Evolutionary conservation across 2,888 invertebrate species (phyloP).

Genomic region (Coenonympha arcania): DNA sequence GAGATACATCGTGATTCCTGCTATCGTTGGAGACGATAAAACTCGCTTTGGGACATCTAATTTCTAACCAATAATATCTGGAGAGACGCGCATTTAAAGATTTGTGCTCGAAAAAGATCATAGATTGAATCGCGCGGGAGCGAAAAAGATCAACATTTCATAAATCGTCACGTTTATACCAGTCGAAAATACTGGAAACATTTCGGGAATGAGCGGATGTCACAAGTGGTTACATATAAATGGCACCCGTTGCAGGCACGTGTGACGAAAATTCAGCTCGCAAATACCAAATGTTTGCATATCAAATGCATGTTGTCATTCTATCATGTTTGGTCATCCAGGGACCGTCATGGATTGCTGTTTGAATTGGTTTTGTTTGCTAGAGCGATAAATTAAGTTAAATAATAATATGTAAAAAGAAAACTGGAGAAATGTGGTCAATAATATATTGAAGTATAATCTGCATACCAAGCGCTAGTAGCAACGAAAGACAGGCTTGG

Average conservation of each 20-base stretch:
- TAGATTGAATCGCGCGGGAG: slow-evolving; percentile 6
- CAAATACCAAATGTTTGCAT: slow-evolving; percentile 37
- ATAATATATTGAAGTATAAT: no score
- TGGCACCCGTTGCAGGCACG: slow-evolving; percentile 34
- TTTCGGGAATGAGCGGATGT: slow-evolving; percentile 50
- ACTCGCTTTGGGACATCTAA: background rate
- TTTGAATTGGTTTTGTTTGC: slow-evolving; percentile 9
- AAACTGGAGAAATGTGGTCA: no score
- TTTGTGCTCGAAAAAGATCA: background rate
- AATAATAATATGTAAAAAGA: no score
- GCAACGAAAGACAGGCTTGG: no score
- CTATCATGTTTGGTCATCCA: slow-evolving; percentile 8
- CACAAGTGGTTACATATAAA: slow-evolving; percentile 46
- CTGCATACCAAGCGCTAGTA: no score
- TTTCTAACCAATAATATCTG: background rate
- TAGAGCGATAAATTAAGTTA: background rate
- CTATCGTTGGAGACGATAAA: background rate
- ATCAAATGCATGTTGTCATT: slow-evolving; percentile 16
- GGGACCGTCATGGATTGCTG: slow-evolving; percentile 7
- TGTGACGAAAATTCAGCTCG: slow-evolving; percentile 35
- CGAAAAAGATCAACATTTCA: slow-evolving; percentile 30
- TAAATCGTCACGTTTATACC: slow-evolving; percentile 33
- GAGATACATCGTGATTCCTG: no score
- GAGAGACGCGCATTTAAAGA: background rate
- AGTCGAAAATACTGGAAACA: slow-evolving; percentile 44